Evolutionary conservation across 2,888 invertebrate genomes (phyloP).

Genomic region (Callyntrura sp.): DNA sequence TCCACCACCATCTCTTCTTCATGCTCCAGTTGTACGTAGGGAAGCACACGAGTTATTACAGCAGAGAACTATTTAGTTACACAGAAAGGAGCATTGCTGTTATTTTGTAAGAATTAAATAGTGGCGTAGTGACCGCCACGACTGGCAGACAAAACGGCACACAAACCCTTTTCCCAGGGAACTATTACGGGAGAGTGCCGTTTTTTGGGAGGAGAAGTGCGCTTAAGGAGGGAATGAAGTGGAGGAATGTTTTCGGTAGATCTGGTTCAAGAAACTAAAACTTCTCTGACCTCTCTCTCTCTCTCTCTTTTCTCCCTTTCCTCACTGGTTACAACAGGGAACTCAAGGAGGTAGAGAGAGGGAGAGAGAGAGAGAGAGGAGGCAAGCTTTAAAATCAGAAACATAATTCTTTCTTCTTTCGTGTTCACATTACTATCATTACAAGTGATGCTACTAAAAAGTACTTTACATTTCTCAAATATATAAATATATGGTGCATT

Average conservation of each 20-base stretch:
- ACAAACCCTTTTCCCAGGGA: conserved; percentile 25
- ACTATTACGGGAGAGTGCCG: neutral
- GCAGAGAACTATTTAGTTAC: conserved; percentile 52
- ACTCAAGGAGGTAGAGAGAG: no score
- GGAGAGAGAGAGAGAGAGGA: no score
- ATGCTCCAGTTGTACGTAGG: neutral
- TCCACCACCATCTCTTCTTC: neutral
- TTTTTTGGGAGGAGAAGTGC: neutral
- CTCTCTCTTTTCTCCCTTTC: neutral
- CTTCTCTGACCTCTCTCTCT: neutral
- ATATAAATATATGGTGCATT: conserved; percentile 56
- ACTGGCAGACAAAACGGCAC: conserved; percentile 25
- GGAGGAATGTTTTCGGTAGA: neutral
- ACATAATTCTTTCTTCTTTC: conserved; percentile 47
- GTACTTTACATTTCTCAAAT: no score
- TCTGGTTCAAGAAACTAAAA: conserved; percentile 23
- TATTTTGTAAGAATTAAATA: conserved; percentile 8
- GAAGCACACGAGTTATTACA: conserved; percentile 56
- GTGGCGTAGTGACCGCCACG: neutral
- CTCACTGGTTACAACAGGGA: neutral
- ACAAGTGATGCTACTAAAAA: conserved; percentile 22
- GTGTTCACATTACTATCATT: conserved; percentile 44
- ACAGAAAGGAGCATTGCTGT: conserved; percentile 15
- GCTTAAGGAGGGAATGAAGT: conserved; percentile 37
- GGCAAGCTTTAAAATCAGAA: conserved; percentile 35